Evolutionary conservation across 2,797 vertebrate genomes (phyloP).

Genomic region (Anniella stebbinsi): DNA sequence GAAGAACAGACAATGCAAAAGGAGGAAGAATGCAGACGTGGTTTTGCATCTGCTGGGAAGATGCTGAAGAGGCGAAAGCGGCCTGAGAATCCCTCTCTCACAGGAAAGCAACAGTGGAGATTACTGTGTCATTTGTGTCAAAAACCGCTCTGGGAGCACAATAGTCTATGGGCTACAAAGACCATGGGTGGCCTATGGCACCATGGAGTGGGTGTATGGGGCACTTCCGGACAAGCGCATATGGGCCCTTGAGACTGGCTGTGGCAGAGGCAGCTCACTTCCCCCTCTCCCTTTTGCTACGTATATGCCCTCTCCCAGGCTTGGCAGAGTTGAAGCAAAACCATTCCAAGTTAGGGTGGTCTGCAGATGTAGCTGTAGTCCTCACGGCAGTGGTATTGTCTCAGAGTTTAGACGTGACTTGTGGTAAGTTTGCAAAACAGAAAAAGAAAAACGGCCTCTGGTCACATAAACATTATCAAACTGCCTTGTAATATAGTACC

Average conservation of each 20-base stretch:
- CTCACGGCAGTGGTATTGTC: not conserved
- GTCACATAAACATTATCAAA: not conserved
- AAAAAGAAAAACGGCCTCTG: not conserved
- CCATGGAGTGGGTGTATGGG: too few relatives aligned
- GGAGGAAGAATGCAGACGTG: constrained; percentile 19
- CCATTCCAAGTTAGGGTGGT: not conserved
- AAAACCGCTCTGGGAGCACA: rapidly evolving
- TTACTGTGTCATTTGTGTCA: not conserved
- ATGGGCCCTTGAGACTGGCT: not conserved
- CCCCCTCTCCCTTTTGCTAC: not conserved
- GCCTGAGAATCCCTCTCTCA: constrained; percentile 8
- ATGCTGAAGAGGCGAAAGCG: constrained; percentile 23
- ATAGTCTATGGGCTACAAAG: not conserved
- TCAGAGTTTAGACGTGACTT: not conserved
- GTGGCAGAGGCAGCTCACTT: not conserved
- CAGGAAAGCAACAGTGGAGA: rapidly evolving
- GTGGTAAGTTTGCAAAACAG: not conserved
- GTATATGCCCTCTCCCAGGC: not conserved
- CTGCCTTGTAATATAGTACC: not conserved
- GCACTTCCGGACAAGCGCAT: not conserved
- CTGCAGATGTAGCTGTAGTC: not conserved
- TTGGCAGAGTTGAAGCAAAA: not conserved
- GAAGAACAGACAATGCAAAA: constrained; percentile 38
- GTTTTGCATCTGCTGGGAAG: constrained; percentile 23
- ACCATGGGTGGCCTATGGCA: constrained; percentile 1